These are phyloP conservation scores for Tanypteryx hageni DNA, from an alignment of 2,888 invertebrate species.

Conservation along the genomic window DNA sequence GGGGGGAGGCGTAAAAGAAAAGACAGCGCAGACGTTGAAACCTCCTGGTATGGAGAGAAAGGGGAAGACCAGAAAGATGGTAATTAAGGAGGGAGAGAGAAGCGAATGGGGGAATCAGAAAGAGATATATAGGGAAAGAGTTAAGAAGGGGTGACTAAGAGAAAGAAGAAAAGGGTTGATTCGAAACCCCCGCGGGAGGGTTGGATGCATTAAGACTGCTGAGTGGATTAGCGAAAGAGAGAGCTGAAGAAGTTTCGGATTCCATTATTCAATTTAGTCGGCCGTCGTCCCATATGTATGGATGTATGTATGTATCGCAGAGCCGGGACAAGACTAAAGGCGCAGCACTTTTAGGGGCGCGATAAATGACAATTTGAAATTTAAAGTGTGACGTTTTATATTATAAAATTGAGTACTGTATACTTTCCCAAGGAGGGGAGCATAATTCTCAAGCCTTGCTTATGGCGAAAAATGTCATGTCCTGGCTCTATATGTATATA, in stretches of 20 bases:
- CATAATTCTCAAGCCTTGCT: no score
- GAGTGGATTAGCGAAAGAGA: neutral
- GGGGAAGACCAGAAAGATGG: neutral
- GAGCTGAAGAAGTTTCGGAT: conserved; percentile 15
- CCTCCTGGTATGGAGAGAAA: neutral
- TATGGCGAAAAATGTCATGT: no score
- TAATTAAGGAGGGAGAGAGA: neutral
- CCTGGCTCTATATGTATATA: no score
- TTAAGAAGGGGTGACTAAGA: neutral
- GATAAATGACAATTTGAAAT: no score
- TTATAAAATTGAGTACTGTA: no score
- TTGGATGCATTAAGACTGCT: neutral
- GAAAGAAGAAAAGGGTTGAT: conserved; percentile 38
- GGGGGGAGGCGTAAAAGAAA: neutral
- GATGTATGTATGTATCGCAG: no score
- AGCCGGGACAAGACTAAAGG: no score
- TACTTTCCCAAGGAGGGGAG: no score
- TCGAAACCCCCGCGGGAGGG: neutral
- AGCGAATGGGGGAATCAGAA: neutral
- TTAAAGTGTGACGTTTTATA: no score
- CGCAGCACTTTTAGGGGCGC: no score
- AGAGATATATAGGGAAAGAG: no score
- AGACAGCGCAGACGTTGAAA: neutral
- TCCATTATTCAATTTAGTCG: conserved; percentile 32
- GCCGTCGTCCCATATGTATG: no score